Evolutionary conservation across 2,113 vertebrate species (phyloP), one percentile per base, ranked within the genome.

Genomic region (Thinocorus orbignyianus): DNA sequence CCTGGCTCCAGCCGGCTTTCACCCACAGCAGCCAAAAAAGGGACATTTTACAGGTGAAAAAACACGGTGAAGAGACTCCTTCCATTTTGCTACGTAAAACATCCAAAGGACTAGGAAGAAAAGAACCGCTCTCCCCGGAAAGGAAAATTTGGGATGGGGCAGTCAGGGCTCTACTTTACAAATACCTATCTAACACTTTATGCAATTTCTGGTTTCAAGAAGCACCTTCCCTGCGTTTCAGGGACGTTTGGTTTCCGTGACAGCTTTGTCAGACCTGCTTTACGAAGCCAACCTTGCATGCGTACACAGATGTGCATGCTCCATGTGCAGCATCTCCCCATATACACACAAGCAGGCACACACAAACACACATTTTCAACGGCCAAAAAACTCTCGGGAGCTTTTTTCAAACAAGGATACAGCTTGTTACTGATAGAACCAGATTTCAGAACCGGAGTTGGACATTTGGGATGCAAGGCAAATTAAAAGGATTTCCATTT

Each of bases 341-440:
- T 2, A n/a, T 80, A 70, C 94, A 83, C 82, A 71, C 95, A 66
- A 16, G 95, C 95, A 95, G 88, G 88, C 92, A 95, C 95, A 90
- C 83, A 71, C 65, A 85, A 23, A 93, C 79, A 91, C 70, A 65
- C 87, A 64, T 51, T 71, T 82, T 35, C 95, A 64, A 86, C 1
- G 62, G 81, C 91, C 93, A 94, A 46, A 94, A 83, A 81, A 91
- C 88, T 76, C 91, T 41, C 92, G 71, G 71, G 91, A 96, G 95
- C 95, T 81, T 94, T 95, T 92, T 92, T 93, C 92, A 92, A 96
- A 93, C 83, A 35, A 96, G 93, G 96, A 93, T 72, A 95, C 95
- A 91, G 92, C 88, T 96, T 22, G 37, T 69, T 77, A 81, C 0
- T 2, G 48, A 44, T 1, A 92, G 72, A 84, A 57, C 17, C 65